Conservation (phyloP, 2,797 vertebrate genomes). For the Pteronotus mesoamericanus region DNA sequence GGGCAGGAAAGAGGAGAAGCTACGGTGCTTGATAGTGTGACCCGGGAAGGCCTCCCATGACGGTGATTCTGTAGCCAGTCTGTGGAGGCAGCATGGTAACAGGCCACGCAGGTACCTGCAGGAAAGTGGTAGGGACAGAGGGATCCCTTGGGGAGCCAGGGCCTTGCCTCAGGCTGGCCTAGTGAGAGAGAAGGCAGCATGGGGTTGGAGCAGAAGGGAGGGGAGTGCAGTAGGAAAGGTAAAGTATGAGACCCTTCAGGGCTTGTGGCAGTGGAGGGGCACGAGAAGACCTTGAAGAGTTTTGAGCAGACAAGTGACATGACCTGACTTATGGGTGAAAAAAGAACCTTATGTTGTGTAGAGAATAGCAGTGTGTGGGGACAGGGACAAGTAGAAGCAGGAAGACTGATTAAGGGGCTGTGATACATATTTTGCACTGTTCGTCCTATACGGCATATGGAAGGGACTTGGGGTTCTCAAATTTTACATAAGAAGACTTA, state of each 20-base stretch:
- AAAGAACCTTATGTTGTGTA: not conserved
- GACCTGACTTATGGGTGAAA: not conserved
- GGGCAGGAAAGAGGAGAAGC: not conserved
- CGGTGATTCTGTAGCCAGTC: not conserved
- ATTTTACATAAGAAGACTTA: not conserved
- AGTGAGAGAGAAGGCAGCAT: not conserved
- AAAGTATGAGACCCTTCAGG: not conserved
- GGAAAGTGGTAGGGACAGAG: rapidly evolving
- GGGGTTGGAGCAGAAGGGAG: not conserved
- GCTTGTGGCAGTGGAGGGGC: not conserved
- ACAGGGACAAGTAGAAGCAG: not conserved
- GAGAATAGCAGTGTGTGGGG: not conserved
- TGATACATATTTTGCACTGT: not conserved
- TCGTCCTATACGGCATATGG: not conserved
- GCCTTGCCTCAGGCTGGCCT: not conserved
- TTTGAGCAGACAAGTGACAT: not conserved
- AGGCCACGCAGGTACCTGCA: not conserved
- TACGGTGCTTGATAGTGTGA: not conserved
- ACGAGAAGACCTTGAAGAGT: not conserved
- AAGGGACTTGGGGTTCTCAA: not conserved
- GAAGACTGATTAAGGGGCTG: not conserved
- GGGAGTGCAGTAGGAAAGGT: not conserved
- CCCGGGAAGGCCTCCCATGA: not conserved
- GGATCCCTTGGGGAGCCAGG: not conserved
- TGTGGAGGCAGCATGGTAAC: not conserved